phyloP scores from a whole-genome alignment of 35 echinoderm and acorn worm genomes.

The Eucidaris tribuloides region DNA sequence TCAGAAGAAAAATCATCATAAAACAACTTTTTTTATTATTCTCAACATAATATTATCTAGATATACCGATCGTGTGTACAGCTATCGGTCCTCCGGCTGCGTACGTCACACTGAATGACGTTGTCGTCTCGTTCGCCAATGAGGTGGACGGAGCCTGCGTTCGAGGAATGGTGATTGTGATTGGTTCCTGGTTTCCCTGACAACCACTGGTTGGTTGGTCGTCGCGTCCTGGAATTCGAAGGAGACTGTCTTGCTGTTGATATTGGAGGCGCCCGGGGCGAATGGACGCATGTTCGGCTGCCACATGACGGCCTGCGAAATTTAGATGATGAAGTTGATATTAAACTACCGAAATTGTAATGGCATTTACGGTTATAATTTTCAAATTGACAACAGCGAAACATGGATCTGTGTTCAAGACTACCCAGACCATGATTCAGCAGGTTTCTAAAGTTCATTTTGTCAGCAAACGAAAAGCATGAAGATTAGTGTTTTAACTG shows the following conservation, averaged over 20 bases:
- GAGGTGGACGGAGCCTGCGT: not conserved
- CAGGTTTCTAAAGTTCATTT: too few relatives aligned
- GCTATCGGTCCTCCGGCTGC: not conserved
- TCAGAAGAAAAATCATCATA: too few relatives aligned
- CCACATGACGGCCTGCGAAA: not conserved
- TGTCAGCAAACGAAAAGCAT: too few relatives aligned
- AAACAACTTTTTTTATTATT: too few relatives aligned
- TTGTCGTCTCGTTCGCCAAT: not conserved
- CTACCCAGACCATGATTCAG: too few relatives aligned
- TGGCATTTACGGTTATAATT: too few relatives aligned
- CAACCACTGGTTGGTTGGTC: not conserved
- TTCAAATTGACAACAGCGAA: too few relatives aligned
- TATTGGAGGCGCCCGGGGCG: not conserved
- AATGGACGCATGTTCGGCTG: constrained; percentile 21
- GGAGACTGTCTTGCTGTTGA: constrained; percentile 25
- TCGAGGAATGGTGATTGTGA: constrained; percentile 17
- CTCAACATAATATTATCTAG: too few relatives aligned
- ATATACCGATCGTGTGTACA: constrained; percentile 11
- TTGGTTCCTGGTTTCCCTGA: not conserved
- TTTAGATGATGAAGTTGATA: too few relatives aligned
- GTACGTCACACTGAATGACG: not conserved
- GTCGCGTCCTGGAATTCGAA: not conserved
- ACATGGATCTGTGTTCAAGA: too few relatives aligned
- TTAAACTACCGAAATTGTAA: too few relatives aligned
- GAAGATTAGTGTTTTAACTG: too few relatives aligned